These are phyloP conservation scores for Chrysina gloriosa DNA, from an alignment of 2,888 invertebrate genomes.

Conservation along the genomic window DNA sequence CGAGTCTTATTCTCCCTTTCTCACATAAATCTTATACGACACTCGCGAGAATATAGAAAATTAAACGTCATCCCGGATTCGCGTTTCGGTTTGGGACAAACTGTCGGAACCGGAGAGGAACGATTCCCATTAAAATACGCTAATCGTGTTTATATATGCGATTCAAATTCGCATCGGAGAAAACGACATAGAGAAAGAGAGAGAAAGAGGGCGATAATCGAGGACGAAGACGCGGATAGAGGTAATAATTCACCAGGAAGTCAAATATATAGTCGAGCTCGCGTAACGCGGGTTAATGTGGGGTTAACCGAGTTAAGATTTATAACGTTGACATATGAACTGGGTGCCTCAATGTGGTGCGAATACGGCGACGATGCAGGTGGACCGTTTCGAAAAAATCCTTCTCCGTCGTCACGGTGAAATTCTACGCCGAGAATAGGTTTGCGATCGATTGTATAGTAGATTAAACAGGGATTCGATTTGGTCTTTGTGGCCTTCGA, in stretches of 20 bases:
- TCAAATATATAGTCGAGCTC: conserved; percentile 58
- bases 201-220: background rate
- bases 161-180: conserved; percentile 55
- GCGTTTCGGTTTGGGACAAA: conserved; percentile 27
- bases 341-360: conserved; percentile 56
- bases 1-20: too few species aligned
- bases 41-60: conserved; percentile 33
- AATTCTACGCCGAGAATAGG: background rate
- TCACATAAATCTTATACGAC: conserved; percentile 23
- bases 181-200: background rate
- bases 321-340: conserved; percentile 61
- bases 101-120: conserved; percentile 33
- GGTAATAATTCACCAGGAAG: conserved; percentile 61
- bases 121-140: conserved; percentile 61
- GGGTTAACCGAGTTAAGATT: conserved; percentile 62
- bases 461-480: too few species aligned
- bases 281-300: conserved; percentile 51
- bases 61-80: conserved; percentile 31
- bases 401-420: background rate
- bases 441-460: too few species aligned
- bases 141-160: conserved; percentile 63
- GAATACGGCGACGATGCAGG: conserved; percentile 50
- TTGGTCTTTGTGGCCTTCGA: too few species aligned
- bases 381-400: background rate
- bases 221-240: background rate